These are phyloP conservation scores for Schlechtendalia chinensis DNA, from an alignment of 1,140 invertebrate genomes.

Conservation along the genomic window DNA sequence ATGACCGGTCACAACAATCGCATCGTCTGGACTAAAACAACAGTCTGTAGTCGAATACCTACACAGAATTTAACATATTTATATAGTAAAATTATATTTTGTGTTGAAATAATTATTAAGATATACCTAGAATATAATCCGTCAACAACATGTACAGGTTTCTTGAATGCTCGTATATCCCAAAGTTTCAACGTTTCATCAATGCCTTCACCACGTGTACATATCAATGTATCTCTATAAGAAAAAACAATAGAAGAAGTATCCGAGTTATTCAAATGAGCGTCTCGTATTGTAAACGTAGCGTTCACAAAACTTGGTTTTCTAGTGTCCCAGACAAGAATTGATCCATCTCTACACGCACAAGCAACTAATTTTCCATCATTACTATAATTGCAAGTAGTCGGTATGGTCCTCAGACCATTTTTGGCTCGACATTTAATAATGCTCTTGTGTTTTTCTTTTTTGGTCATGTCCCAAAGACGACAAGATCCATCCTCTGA, in stretches of 20 bases:
- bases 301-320: slow-evolving; percentile 76
- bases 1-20: slow-evolving; percentile 82
- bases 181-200: slow-evolving; percentile 95
- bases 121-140: slow-evolving; percentile 71
- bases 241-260: slow-evolving; percentile 85
- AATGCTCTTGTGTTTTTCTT: slow-evolving; percentile 75
- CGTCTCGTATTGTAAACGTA: slow-evolving; percentile 70
- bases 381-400: slow-evolving; percentile 76
- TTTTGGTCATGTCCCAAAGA: slow-evolving; percentile 81
- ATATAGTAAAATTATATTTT: neutral
- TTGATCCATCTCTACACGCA: slow-evolving; percentile 91
- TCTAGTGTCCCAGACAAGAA: slow-evolving; percentile 97
- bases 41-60: slow-evolving; percentile 57
- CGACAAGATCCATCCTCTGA: slow-evolving; percentile 89
- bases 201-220: slow-evolving; percentile 70
- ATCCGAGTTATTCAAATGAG: slow-evolving; percentile 78
- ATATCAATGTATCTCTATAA: slow-evolving; percentile 77
- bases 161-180: slow-evolving; percentile 84
- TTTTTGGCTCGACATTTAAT: slow-evolving; percentile 87
- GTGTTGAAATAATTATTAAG: neutral
- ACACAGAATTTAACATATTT: neutral
- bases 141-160: slow-evolving; percentile 67
- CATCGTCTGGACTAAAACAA: slow-evolving; percentile 91
- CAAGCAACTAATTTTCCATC: slow-evolving; percentile 88
- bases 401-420: slow-evolving; percentile 86